phyloP scores from a whole-genome alignment of 2,113 vertebrate genomes.

The Melospiza melodia region DNA sequence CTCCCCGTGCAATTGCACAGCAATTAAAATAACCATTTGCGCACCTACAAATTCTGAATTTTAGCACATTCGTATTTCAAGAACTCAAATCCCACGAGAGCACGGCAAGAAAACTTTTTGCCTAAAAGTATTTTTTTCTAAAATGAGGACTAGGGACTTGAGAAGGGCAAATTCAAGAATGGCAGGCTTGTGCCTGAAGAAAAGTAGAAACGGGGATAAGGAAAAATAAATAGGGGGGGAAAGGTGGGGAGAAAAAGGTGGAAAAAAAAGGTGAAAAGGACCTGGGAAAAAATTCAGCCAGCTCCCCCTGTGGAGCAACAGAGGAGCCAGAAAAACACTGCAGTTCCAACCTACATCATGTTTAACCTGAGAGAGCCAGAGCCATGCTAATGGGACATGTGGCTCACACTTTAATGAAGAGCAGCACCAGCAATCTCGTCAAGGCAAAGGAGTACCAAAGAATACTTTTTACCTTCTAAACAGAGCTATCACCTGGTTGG shows the following conservation, averaged over 20 bases:
- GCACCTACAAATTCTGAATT: not conserved
- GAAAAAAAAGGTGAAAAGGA: not conserved
- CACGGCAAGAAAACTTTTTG: not conserved
- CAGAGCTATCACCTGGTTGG: not conserved
- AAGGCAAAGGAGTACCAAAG: not conserved
- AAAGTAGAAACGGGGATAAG: not conserved
- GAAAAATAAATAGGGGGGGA: too few species aligned
- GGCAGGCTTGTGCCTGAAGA: not conserved
- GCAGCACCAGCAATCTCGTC: not conserved
- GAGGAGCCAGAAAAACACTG: accelerated
- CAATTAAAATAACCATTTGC: slow-evolving; percentile 33
- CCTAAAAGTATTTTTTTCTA: not conserved
- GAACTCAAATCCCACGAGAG: not conserved
- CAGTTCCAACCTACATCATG: not conserved
- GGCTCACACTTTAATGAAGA: not conserved
- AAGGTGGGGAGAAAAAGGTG: too few species aligned
- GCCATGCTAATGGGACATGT: accelerated
- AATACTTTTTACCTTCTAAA: not conserved
- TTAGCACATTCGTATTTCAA: not conserved
- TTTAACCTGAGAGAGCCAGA: not conserved
- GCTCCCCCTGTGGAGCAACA: not conserved
- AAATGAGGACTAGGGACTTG: not conserved
- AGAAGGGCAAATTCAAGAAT: not conserved
- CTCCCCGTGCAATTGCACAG: slow-evolving; percentile 34
- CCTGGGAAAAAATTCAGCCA: not conserved